A percentile compares a stretch with the other conserved stretches of the same genome.
Evolutionary conservation across 1,140 invertebrate species (phyloP).

Genomic region (Danaus plexippus): DNA sequence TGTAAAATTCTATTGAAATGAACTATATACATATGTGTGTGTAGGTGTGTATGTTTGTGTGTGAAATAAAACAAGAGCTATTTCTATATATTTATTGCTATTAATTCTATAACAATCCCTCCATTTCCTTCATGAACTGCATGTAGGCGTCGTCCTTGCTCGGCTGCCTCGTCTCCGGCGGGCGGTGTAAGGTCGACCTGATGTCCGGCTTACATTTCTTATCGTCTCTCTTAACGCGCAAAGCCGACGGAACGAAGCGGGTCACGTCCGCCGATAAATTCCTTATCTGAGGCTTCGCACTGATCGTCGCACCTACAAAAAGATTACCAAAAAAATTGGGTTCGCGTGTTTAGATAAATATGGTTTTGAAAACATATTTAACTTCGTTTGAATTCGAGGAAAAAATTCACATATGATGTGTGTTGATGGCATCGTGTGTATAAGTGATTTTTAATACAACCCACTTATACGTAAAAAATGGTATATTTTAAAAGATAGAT

Average conservation of each 20-base stretch:
- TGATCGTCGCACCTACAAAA: slow-evolving; percentile 82
- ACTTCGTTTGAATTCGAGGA: too few relatives aligned
- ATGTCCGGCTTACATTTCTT: slow-evolving; percentile 61
- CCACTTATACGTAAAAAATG: too few relatives aligned
- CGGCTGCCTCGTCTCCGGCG: slow-evolving; percentile 65
- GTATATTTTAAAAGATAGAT: too few relatives aligned
- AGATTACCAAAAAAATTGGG: slow-evolving; percentile 9
- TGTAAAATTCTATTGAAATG: too few relatives aligned
- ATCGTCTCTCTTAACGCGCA: slow-evolving; percentile 91
- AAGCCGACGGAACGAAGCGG: slow-evolving; percentile 92
- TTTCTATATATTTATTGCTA: slow-evolving; percentile 1
- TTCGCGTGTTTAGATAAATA: too few relatives aligned
- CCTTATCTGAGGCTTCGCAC: slow-evolving; percentile 95
- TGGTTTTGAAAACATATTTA: too few relatives aligned
- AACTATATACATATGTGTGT: too few relatives aligned
- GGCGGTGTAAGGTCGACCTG: slow-evolving; percentile 48
- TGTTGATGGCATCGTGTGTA: too few relatives aligned
- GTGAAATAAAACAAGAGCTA: not conserved
- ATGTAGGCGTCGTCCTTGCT: slow-evolving; percentile 98
- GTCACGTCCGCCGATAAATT: slow-evolving; percentile 96
- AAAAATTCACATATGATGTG: too few relatives aligned
- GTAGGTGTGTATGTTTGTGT: too few relatives aligned
- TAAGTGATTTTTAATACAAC: too few relatives aligned
- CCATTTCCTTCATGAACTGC: slow-evolving; percentile 99
- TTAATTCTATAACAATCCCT: slow-evolving; percentile 82